These are phyloP conservation scores for Hippolais icterina DNA, from an alignment of 2,113 vertebrate species.

Conservation along the genomic window DNA sequence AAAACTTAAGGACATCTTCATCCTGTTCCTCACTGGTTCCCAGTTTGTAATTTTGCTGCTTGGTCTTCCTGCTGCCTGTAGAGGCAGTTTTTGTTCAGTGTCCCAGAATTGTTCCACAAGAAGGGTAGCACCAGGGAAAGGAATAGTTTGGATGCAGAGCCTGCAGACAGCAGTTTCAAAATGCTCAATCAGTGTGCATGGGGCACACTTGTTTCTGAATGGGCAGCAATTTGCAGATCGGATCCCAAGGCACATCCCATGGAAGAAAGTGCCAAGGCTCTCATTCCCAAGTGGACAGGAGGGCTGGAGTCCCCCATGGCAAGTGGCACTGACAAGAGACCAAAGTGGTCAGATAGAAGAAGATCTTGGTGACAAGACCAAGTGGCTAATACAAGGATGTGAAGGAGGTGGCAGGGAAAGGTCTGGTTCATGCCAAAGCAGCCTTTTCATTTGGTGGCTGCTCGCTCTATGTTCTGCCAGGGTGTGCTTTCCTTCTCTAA, in stretches of 20 bases:
- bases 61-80: neutral
- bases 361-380: neutral
- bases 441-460: neutral
- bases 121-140: neutral
- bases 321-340: neutral
- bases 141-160: neutral
- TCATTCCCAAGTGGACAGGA: neutral
- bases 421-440: neutral
- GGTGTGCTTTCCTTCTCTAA: neutral
- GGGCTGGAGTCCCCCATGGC: neutral
- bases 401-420: neutral
- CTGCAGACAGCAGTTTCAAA: neutral
- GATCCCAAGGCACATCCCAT: neutral
- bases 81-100: neutral
- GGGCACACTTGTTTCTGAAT: neutral
- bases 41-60: neutral
- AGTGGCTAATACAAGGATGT: neutral
- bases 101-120: neutral
- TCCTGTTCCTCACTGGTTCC: neutral
- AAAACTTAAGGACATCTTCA: neutral
- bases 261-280: neutral
- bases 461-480: rapidly evolving
- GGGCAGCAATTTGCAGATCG: neutral
- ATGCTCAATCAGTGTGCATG: neutral
- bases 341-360: neutral